A percentile compares a stretch with the other conserved stretches of the same genome.
These are phyloP conservation scores for Ornithorhynchus anatinus DNA, from an alignment of 2,113 vertebrate species.

Conservation along the genomic window DNA sequence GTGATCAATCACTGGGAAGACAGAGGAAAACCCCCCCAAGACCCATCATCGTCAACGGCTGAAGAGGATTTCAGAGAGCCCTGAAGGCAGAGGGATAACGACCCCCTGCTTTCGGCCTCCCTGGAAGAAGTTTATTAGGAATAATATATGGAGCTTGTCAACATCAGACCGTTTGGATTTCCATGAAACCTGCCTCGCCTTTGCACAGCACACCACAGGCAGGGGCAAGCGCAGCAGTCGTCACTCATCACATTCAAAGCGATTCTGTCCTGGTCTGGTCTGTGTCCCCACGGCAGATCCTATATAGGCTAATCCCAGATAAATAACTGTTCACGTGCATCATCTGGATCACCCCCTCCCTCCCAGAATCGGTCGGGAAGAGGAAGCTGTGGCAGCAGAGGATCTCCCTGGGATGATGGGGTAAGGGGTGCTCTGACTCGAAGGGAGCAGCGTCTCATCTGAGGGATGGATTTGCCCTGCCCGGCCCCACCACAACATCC, in stretches of 20 bases:
- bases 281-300: constrained; percentile 35
- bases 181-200: neutral
- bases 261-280: constrained; percentile 51
- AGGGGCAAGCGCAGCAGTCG: neutral
- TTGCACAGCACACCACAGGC: neutral
- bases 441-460: no score
- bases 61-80: neutral
- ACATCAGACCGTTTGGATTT: neutral
- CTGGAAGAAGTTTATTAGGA: neutral
- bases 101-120: neutral
- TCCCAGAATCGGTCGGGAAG: constrained; percentile 26
- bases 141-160: neutral
- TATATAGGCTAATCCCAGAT: constrained; percentile 71
- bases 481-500: no score
- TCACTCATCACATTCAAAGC: neutral
- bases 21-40: neutral
- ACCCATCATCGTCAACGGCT: neutral
- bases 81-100: fast-evolving
- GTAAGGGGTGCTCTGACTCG: neutral
- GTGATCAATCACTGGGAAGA: no score
- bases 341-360: constrained; percentile 54
- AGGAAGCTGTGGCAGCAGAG: constrained; percentile 22
- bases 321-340: constrained; percentile 67
- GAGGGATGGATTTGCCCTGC: no score
- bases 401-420: no score